These are phyloP conservation scores for Ceratoteleas bidentatus DNA, from an alignment of 1,140 invertebrate species.

Conservation along the genomic window DNA sequence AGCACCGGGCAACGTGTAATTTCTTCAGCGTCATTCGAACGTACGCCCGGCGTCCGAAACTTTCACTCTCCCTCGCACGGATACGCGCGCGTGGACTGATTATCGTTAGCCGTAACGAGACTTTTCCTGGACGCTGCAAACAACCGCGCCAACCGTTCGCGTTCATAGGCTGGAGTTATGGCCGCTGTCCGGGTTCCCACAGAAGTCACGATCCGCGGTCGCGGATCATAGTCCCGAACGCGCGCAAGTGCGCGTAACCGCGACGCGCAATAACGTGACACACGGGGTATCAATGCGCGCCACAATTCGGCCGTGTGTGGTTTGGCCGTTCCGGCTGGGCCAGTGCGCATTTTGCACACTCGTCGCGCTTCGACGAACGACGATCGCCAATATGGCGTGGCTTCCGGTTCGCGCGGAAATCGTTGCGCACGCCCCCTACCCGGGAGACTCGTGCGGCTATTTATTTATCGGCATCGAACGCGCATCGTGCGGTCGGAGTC, in stretches of 20 bases:
- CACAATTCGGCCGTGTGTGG: constrained; percentile 75
- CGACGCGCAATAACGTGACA: constrained; percentile 59
- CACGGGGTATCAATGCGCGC: constrained; percentile 43
- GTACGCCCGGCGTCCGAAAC: constrained; percentile 40
- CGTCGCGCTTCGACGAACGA: constrained; percentile 50
- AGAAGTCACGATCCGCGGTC: constrained; percentile 81
- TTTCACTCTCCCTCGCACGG: constrained; percentile 52
- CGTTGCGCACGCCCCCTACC: constrained; percentile 51
- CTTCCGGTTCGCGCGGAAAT: constrained; percentile 62
- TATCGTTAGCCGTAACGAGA: constrained; percentile 57
- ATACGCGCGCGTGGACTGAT: constrained; percentile 43
- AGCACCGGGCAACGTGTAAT: constrained; percentile 35
- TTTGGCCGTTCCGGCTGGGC: constrained; percentile 75
- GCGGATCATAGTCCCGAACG: constrained; percentile 76
- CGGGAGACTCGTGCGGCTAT: constrained; percentile 6
- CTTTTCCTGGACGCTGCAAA: constrained; percentile 60
- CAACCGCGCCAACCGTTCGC: constrained; percentile 40
- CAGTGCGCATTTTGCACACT: too few species aligned
- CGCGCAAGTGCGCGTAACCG: constrained; percentile 65
- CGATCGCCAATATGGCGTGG: constrained; percentile 53
- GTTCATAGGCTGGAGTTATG: constrained; percentile 55
- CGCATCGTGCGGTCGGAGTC: too few species aligned
- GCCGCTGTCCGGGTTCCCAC: constrained; percentile 77
- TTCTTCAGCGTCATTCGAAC: constrained; percentile 31
- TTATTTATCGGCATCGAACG: constrained; percentile 20